Evolutionary conservation across 2,797 vertebrate genomes (phyloP).

Genomic region (Gymnodraco acuticeps): DNA sequence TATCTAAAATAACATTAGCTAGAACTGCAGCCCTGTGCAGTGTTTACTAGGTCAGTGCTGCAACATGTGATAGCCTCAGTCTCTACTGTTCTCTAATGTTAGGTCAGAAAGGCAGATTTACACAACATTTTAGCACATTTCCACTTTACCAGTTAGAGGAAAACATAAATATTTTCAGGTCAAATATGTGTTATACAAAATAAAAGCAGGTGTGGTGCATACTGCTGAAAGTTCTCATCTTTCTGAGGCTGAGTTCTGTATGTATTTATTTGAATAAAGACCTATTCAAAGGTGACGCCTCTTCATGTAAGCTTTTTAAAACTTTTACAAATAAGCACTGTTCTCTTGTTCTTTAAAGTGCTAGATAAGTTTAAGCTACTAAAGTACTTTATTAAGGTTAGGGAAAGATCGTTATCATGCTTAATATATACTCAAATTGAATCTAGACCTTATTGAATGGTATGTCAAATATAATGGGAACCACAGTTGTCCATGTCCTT

Average conservation of each 20-base stretch:
- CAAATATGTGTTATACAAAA: neutral
- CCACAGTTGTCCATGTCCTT: neutral
- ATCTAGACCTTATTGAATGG: neutral
- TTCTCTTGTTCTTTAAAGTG: neutral
- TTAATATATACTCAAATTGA: neutral
- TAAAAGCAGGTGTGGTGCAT: conserved; percentile 4
- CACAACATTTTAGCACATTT: conserved; percentile 2
- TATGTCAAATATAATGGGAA: neutral
- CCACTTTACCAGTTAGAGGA: conserved; percentile 2
- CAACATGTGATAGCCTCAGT: conserved; percentile 43
- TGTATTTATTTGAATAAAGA: neutral
- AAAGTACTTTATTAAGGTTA: neutral
- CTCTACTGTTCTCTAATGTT: conserved; percentile 15
- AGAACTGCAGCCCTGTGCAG: neutral
- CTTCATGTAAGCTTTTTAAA: neutral
- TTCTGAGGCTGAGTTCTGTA: neutral
- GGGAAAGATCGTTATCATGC: neutral
- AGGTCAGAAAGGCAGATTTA: conserved; percentile 9
- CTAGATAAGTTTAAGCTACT: neutral
- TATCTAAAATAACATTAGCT: conserved; percentile 18
- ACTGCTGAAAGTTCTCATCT: neutral
- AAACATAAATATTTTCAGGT: conserved; percentile 1
- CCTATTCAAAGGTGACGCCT: neutral
- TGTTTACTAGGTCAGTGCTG: conserved; percentile 59
- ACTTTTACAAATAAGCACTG: neutral